A percentile compares a stretch with the other conserved stretches of the same genome.
These are phyloP conservation scores for Actinia equina DNA, from an alignment of 64 coral and sea anemone genomes.

Conservation along the genomic window DNA sequence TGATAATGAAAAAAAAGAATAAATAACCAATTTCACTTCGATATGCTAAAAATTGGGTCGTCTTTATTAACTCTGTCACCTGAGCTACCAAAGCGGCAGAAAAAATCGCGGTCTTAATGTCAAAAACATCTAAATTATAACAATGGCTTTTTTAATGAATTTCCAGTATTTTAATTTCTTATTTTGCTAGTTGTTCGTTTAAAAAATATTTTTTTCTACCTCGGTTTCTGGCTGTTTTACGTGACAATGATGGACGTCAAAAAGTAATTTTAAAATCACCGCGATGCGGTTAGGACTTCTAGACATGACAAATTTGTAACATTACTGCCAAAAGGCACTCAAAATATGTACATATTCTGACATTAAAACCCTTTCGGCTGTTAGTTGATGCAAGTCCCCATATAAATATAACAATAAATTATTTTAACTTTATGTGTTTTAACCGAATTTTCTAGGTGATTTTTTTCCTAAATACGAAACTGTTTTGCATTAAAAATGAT, in stretches of 20 bases:
- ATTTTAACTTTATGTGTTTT: background rate
- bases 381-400: background rate
- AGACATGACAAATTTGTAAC: background rate
- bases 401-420: background rate
- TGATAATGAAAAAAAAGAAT: conserved; percentile 7
- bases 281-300: background rate
- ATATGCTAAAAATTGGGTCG: background rate
- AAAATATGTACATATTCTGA: background rate
- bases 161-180: background rate
- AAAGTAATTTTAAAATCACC: background rate
- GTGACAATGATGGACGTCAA: background rate
- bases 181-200: background rate
- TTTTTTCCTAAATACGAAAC: background rate
- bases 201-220: background rate
- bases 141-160: background rate
- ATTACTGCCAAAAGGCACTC: background rate
- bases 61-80: background rate
- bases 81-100: background rate
- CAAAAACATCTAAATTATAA: background rate
- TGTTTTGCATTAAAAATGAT: background rate
- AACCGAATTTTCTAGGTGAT: background rate
- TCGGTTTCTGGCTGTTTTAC: background rate
- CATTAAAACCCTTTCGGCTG: background rate
- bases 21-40: background rate
- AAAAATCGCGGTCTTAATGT: background rate